Conservation (phyloP, 2,797 vertebrate genomes). For the Falco berigora region DNA sequence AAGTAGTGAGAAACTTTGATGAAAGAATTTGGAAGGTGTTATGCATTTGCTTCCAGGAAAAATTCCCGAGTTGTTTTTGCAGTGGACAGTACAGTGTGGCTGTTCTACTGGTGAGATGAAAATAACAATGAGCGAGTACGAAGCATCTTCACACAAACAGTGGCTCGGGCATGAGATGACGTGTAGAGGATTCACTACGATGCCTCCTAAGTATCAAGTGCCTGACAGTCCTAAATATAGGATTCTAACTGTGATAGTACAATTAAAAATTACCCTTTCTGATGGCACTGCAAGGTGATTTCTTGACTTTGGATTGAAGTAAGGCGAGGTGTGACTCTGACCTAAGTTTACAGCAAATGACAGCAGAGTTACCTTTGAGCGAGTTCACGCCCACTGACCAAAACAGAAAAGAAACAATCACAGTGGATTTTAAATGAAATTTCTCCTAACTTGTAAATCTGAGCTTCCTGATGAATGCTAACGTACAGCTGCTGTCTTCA, state of each 20-base stretch:
- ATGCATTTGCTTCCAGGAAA: not conserved
- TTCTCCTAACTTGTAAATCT: not conserved
- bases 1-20: not conserved
- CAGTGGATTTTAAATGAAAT: not conserved
- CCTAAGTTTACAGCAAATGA: not conserved
- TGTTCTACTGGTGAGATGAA: not conserved
- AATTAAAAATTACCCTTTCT: not conserved
- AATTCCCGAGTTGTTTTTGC: not conserved
- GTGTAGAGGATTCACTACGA: not conserved
- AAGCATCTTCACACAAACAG: not conserved
- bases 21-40: not conserved
- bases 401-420: not conserved
- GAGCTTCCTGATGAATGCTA: not conserved
- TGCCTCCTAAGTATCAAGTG: not conserved
- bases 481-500: not conserved
- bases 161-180: not conserved
- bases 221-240: not conserved
- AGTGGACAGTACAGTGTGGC: too few relatives aligned
- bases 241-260: accelerated
- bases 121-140: not conserved
- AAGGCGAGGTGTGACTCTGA: not conserved
- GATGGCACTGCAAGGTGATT: not conserved
- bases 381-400: not conserved
- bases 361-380: not conserved
- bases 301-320: not conserved